Evolutionary conservation across 2,797 vertebrate genomes (phyloP).

Genomic region (Peromyscus attwateri): DNA sequence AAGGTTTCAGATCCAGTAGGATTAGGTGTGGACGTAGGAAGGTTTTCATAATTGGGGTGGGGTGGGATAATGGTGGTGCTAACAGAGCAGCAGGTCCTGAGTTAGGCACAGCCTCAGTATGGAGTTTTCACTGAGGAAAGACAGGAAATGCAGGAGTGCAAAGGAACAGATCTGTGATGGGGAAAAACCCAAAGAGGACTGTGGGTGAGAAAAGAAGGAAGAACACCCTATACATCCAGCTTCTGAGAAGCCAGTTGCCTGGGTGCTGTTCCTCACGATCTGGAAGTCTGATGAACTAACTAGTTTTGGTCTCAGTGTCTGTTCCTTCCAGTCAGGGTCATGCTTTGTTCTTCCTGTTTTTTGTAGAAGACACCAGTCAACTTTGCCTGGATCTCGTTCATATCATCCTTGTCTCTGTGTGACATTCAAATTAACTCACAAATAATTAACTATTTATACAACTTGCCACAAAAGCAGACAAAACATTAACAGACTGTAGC

Average conservation of each 20-base stretch:
- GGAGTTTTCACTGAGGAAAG: conserved; percentile 69
- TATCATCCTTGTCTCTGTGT: conserved; percentile 63
- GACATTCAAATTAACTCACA: conserved; percentile 70
- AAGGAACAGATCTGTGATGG: conserved; percentile 78
- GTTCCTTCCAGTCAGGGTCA: conserved; percentile 73
- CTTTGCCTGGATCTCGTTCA: conserved; percentile 66
- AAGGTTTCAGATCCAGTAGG: background rate
- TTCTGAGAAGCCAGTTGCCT: conserved; percentile 79
- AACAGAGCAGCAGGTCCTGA: background rate
- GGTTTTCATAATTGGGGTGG: conserved; percentile 61
- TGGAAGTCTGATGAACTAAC: conserved; percentile 82
- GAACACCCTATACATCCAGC: conserved; percentile 85
- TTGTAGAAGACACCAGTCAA: conserved; percentile 75
- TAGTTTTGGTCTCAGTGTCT: conserved; percentile 80
- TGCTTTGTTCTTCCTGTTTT: conserved; percentile 77
- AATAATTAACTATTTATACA: conserved; percentile 79
- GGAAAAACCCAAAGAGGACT: conserved; percentile 80
- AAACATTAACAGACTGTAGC: conserved; percentile 73
- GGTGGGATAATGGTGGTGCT: background rate
- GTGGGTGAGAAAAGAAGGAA: conserved; percentile 82
- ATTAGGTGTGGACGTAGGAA: background rate
- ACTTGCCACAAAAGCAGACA: conserved; percentile 66
- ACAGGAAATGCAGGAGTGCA: conserved; percentile 51
- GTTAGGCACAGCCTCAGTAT: background rate
- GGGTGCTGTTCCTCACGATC: conserved; percentile 58